Base-by-base conservation (phyloP, 92 coral and sea anemone genomes). In the Epizoanthus ramosus region DNA sequence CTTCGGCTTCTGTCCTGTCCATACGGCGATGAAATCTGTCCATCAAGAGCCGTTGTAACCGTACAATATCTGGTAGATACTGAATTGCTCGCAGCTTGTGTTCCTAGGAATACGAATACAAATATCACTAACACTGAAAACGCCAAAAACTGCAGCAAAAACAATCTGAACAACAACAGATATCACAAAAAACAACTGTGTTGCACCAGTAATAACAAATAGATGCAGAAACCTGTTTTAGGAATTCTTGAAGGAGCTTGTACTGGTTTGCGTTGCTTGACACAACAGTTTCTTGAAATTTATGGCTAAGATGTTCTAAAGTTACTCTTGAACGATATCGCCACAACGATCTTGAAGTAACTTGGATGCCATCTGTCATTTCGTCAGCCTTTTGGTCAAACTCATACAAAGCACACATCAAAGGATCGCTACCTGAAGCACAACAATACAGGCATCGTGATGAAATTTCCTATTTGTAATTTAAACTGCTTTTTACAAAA, bases 1-100 rank as follows among this genome's bases (percentile, higher is more conserved):
- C 54, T 59, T 89, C 89, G 4, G 94, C 89, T 73, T 94, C 95
- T 41, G 66, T 85, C 79, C 88, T 88, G 85, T 94, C 95, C 82
- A 94, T 80, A 61, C 95, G 74, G 24, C 98, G 90, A 74, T 94
- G 95, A 74, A 85, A 94, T 31, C 89, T 87, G 83, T 94, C 98
- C 87, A 85, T 81, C 72, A 94, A 79, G 41, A 87, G 79, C 39
- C 89, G 91, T 72, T 94, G 98, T 22, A 94, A 80, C 39, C 89
- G 91, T 6, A 91, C 88, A 60, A 94, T 75, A 71, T 91, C 95
- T 47, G 98, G 95, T 13, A 94, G 98, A 75, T 79, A 89, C 64
- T 71, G 92, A 54, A 94, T 81, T 5, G 91, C 90, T 5, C 95
- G 95, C 25, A 94, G 81, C 73, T 87, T 75, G 68, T 91, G 93